Evolutionary conservation across 2,888 invertebrate species (phyloP), one percentile per base, ranked within the genome.

Genomic region (Micropterix aruncella): DNA sequence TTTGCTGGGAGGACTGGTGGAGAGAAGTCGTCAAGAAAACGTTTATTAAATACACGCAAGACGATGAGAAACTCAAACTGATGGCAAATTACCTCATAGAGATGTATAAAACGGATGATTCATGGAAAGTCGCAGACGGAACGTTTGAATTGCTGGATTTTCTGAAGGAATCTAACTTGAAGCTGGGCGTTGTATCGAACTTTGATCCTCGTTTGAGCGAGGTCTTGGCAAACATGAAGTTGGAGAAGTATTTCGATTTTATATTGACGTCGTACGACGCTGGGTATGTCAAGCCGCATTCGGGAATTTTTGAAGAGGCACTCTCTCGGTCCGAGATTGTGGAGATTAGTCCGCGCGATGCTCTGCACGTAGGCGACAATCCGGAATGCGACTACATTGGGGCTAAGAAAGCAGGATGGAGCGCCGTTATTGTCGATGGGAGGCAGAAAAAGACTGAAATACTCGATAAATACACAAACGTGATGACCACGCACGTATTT

Each of bases 1-100:
- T 91, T 18, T 71, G 75, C 18, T 90, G 88, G 81, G 70, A 80
- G 54, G 72, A 77, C 41, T 94, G 93, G 93, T 94, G 93, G 93
- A 73, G 69, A 40, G 61, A 66, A 50, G 63, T 89, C 2, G 80
- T 89, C 2, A 62, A 63, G 40, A 66, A 70, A 43, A 80, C 83
- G 3, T 83, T 89, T 54, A 63, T 63, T 46, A 73, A 73, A 16
- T 66, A 73, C 37, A 57, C 76, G 17, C 59, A 60, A 1, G 50
- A 53, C 2, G 50, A 55, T 17, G 53, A 56, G 0, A 52, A 62
- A 40, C 41, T 64, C 1, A 50, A 59, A 2, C 18, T 17, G 16
- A 67, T 86, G 41, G 73, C 82, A 0, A 61, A 62, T 41, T 72
- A 71, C 53, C 63, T 89, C 40, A 77, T 88, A 46, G 67, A 80